These are phyloP conservation scores for Diplodus sargus DNA, from an alignment of 2,797 vertebrate species.

Conservation along the genomic window DNA sequence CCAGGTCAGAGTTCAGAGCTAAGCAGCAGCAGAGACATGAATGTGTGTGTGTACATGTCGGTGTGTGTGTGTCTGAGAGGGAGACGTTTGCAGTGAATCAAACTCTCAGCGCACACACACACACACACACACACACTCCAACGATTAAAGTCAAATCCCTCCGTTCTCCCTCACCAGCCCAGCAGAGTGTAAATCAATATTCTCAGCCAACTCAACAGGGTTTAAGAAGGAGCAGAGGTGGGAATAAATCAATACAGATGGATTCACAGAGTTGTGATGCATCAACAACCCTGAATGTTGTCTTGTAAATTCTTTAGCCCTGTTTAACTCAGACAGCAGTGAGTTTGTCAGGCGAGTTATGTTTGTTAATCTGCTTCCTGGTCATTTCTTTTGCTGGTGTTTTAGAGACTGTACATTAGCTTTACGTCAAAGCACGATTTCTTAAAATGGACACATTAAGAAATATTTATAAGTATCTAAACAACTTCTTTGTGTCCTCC, in stretches of 20 bases:
- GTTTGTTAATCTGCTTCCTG: constrained; percentile 15
- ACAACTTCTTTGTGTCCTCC: background rate
- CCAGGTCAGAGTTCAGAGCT: constrained; percentile 63
- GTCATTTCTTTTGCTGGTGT: constrained; percentile 4
- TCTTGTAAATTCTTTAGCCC: background rate
- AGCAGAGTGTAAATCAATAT: constrained; percentile 43
- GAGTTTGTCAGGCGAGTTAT: constrained; percentile 21
- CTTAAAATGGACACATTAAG: background rate
- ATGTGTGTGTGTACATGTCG: background rate
- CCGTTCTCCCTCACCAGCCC: constrained; percentile 14
- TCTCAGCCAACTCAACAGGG: constrained; percentile 6
- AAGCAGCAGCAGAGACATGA: constrained; percentile 20
- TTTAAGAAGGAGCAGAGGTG: background rate
- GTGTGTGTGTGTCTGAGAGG: background rate
- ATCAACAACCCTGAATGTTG: constrained; percentile 11
- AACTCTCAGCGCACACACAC: background rate
- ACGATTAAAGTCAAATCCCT: constrained; percentile 26
- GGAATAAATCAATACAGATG: constrained; percentile 29
- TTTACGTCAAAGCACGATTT: background rate
- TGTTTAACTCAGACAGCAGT: background rate
- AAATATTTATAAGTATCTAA: background rate
- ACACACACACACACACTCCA: constrained; percentile 7
- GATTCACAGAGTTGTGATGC: constrained; percentile 14
- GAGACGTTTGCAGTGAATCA: constrained; percentile 62
- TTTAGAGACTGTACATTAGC: background rate